phyloP scores from a whole-genome alignment of 2,113 vertebrate genomes.

The Silurus asotus region DNA sequence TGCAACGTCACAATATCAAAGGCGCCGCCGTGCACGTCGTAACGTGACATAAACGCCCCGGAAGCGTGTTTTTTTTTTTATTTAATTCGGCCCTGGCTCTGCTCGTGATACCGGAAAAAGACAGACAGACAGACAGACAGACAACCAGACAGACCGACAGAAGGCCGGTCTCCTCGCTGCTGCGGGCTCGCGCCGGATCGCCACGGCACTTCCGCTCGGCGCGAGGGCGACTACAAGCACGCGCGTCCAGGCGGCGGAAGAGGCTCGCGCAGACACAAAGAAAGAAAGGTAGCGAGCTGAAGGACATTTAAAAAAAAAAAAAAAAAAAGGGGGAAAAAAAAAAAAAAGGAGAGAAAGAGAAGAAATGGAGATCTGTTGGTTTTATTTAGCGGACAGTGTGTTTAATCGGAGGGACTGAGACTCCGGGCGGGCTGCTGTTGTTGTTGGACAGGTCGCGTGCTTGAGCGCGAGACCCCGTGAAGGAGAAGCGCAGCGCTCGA shows the following conservation, averaged over 20 bases:
- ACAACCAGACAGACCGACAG: background rate
- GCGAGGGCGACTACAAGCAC: conserved; percentile 79
- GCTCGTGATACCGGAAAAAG: too few relatives aligned
- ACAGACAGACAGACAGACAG: too few relatives aligned
- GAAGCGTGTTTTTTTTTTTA: background rate
- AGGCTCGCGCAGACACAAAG: conserved; percentile 77
- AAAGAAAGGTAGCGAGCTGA: conserved; percentile 66
- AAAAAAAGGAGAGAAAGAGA: background rate
- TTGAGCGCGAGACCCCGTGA: conserved; percentile 55
- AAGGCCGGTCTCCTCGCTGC: background rate
- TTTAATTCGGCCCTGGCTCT: background rate
- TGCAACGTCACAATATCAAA: background rate
- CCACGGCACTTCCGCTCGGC: conserved; percentile 85
- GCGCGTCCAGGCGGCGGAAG: conserved; percentile 77
- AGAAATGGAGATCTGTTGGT: too few relatives aligned
- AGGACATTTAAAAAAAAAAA: too few relatives aligned
- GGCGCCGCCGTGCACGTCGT: background rate
- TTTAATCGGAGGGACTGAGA: too few relatives aligned
- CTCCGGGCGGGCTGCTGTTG: conserved; percentile 44
- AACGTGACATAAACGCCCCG: background rate
- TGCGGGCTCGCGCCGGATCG: conserved; percentile 57
- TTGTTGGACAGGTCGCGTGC: conserved; percentile 62
- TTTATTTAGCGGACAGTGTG: too few relatives aligned
- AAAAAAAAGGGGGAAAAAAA: too few relatives aligned
- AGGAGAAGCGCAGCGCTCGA: background rate